Conservation (phyloP, 2,888 invertebrate species). For the Gymnoscelis rufifasciata region DNA sequence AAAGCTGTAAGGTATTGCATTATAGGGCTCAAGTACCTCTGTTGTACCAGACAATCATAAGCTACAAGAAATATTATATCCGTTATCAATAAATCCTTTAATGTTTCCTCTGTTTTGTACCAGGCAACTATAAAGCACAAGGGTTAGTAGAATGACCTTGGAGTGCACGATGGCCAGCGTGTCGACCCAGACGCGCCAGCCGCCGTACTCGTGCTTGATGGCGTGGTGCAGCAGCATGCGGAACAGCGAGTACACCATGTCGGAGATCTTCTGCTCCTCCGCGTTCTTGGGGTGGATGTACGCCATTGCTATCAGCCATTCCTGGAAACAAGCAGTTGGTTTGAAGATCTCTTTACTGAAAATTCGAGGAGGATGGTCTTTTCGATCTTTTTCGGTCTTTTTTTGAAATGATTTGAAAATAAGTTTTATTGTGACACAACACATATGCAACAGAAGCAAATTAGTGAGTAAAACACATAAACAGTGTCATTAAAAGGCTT, state of each 20-base stretch:
- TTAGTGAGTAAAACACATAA: too few relatives aligned
- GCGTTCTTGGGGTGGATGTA: conserved; percentile 97
- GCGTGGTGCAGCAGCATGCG: conserved; percentile 99
- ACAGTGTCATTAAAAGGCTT: too few relatives aligned
- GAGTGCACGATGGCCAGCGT: conserved; percentile 99
- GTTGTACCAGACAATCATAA: neutral
- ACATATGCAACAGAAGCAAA: too few relatives aligned
- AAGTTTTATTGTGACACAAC: too few relatives aligned
- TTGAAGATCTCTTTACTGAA: too few relatives aligned
- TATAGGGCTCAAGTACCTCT: too few relatives aligned
- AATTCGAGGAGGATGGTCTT: too few relatives aligned
- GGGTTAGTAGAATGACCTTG: conserved; percentile 81
- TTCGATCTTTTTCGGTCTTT: neutral
- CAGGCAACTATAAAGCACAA: neutral
- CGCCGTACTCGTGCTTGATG: conserved; percentile 99
- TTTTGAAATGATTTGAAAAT: too few relatives aligned
- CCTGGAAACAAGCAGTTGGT: conserved; percentile 30
- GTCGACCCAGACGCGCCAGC: conserved; percentile 99
- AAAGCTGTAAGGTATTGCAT: too few relatives aligned
- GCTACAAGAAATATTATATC: neutral
- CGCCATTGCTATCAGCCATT: conserved; percentile 98
- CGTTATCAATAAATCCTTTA: too few relatives aligned
- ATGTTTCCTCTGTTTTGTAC: too few relatives aligned
- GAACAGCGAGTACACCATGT: conserved; percentile 98
- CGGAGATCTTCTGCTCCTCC: conserved; percentile 97